A percentile compares a stretch with the other conserved stretches of the same genome.
These are phyloP conservation scores for Lepidotrigona ventralis DNA, from an alignment of 1,140 invertebrate genomes.

Conservation along the genomic window DNA sequence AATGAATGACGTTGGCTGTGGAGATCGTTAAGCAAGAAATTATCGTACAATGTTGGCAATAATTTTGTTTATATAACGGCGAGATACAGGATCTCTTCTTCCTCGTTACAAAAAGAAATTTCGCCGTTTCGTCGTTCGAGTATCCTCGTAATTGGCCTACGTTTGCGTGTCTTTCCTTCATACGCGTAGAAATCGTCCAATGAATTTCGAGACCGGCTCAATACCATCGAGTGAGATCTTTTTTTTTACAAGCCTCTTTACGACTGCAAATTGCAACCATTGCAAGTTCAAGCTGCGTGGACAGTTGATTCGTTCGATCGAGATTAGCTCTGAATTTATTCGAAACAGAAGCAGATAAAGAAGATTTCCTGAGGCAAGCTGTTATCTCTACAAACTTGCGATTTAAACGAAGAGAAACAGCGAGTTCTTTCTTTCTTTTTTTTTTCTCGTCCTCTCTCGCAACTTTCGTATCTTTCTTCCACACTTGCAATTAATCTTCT, in stretches of 20 bases:
- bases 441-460: not conserved
- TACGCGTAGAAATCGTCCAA: not conserved
- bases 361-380: not conserved
- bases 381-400: not conserved
- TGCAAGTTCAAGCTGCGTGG: not conserved
- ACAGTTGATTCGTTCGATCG: not conserved
- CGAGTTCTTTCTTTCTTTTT: too few relatives aligned
- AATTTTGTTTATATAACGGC: not conserved
- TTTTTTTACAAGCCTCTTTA: not conserved
- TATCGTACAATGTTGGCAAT: not conserved
- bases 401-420: not conserved
- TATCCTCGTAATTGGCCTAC: not conserved
- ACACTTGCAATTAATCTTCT: too few relatives aligned
- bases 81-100: not conserved
- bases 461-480: too few relatives aligned
- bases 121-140: not conserved
- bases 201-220: not conserved
- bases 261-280: not conserved
- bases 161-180: not conserved
- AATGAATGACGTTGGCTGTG: too few relatives aligned
- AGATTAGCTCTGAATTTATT: not conserved
- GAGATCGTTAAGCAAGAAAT: not conserved
- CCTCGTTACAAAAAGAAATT: not conserved
- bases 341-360: not conserved
- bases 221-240: not conserved